Conservation (phyloP, 1,140 invertebrate genomes). For the Sminthurides bifidus region DNA sequence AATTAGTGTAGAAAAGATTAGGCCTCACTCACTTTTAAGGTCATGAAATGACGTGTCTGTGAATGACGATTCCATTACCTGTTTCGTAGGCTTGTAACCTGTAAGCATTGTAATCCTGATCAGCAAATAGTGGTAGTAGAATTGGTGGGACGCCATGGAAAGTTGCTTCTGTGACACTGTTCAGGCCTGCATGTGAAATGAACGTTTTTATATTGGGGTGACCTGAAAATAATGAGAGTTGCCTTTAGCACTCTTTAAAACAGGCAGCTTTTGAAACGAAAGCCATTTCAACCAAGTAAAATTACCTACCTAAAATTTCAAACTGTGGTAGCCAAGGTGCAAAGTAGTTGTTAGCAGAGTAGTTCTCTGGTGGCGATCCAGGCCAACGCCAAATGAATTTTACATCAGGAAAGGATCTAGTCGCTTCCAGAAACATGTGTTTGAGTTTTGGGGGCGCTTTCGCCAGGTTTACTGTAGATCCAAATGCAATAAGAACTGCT, state of each 20-base stretch:
- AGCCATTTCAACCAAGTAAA: not conserved
- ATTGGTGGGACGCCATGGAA: slow-evolving; percentile 61
- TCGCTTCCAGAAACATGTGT: slow-evolving; percentile 8
- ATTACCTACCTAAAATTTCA: slow-evolving; percentile 53
- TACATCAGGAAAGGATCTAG: slow-evolving; percentile 3
- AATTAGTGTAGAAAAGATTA: no score
- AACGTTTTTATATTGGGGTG: slow-evolving; percentile 62
- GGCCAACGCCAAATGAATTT: slow-evolving; percentile 16
- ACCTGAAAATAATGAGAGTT: slow-evolving; percentile 36
- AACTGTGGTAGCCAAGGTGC: slow-evolving; percentile 62
- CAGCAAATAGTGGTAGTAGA: slow-evolving; percentile 26
- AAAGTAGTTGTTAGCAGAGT: slow-evolving; percentile 7
- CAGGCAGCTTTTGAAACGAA: not conserved
- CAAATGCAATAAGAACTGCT: slow-evolving; percentile 18
- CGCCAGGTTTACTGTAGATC: slow-evolving; percentile 4
- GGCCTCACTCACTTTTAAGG: no score
- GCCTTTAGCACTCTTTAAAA: not conserved
- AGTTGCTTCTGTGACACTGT: slow-evolving; percentile 67
- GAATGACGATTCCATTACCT: no score
- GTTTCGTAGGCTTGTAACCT: slow-evolving; percentile 31
- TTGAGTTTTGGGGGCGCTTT: not conserved
- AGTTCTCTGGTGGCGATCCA: not conserved
- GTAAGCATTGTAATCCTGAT: slow-evolving; percentile 26
- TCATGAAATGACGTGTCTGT: no score
- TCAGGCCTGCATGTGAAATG: slow-evolving; percentile 65